Base-by-base conservation (phyloP, 1,140 invertebrate species). In the Limonius californicus region DNA sequence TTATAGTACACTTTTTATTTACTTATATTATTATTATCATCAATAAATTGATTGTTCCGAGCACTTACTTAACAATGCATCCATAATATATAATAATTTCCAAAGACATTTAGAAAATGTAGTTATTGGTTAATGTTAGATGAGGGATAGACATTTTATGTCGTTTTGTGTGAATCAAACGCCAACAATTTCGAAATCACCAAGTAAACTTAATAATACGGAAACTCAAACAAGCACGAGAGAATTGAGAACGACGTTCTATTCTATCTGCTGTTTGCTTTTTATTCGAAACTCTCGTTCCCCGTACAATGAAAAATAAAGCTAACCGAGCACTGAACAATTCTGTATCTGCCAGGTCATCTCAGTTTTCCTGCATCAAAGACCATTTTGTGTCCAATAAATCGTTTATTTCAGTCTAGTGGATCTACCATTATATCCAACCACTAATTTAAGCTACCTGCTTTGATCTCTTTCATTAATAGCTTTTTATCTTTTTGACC, bases 201-300 rank as follows among this genome's bases (percentile, higher is more conserved):
- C 35, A 39, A 39, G 35, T 39, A 39, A 39, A 39, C 35, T 39
- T 39, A 39, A 39, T 39, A 39, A 39, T 39, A 39, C 35, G 35
- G 11, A 9, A 39, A 39, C 7, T 39, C 35, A 39, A 39, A 39
- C 35, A 39, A 27, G 35, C n/a, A 39, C 35, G 35, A 39, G 35
- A 39, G 35, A 39, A 39, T 39, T n/a, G 35, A n/a, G n/a, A 39
- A 39, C 11, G 35, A 39, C 35, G 11, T 27, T 27, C 23, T 27
- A 14, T 14, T 39, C 35, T 39, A 39, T n/a, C n/a, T n/a, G n/a
- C 1, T 39, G 35, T 39, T 39, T 39, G 11, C 35, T 39, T 39
- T 39, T 39, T 39, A 39, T 39, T 39, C n/a, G 35, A 39, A 39
- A 39, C 3, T 39, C 11, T 39, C 8, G 7, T 39, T 39, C n/a